phyloP scores from a whole-genome alignment of 2,888 invertebrate species.

The Pyralis farinalis region DNA sequence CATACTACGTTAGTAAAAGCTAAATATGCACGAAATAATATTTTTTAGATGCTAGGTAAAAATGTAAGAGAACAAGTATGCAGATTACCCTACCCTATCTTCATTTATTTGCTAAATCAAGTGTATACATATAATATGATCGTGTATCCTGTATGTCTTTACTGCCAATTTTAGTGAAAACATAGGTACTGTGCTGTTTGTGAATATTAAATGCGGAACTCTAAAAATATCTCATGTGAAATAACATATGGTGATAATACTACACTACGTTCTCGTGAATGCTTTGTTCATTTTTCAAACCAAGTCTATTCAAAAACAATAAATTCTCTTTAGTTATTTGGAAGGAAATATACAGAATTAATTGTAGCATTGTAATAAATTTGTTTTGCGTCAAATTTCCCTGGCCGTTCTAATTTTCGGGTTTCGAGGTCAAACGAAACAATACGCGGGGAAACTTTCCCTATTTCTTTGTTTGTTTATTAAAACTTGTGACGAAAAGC shows the following conservation, averaged over 20 bases:
- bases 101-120: too few species aligned
- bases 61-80: too few species aligned
- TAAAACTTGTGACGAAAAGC: slow-evolving; percentile 53
- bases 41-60: too few species aligned
- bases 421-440: slow-evolving; percentile 48
- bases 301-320: slow-evolving; percentile 6
- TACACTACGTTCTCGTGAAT: not conserved
- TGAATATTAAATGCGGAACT: not conserved
- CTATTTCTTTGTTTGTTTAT: slow-evolving; percentile 64
- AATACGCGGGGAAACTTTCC: slow-evolving; percentile 51
- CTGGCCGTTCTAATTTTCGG: slow-evolving; percentile 30
- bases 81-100: too few species aligned
- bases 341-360: slow-evolving; percentile 8
- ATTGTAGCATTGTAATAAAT: slow-evolving; percentile 25
- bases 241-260: slow-evolving; percentile 2
- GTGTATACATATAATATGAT: too few species aligned
- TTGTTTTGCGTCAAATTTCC: slow-evolving; percentile 26
- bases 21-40: too few species aligned
- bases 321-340: not conserved
- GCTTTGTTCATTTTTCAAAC: slow-evolving; percentile 4
- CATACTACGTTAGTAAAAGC: too few species aligned
- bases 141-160: too few species aligned
- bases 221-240: slow-evolving; percentile 6
- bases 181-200: too few species aligned
- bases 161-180: too few species aligned